Base-by-base conservation (phyloP, 2,888 invertebrate genomes). In the Epicampocera succincta region DNA sequence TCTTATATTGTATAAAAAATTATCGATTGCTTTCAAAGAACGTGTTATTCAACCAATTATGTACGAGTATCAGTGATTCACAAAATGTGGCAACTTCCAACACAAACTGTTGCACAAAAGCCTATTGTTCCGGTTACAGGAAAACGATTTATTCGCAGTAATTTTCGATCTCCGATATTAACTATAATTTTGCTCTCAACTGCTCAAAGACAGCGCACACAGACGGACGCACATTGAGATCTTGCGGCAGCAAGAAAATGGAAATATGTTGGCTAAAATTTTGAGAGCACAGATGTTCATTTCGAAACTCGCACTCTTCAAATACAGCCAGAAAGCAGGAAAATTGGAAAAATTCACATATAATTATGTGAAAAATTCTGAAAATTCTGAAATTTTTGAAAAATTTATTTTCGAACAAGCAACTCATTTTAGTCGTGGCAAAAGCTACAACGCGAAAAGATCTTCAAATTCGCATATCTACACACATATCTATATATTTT, bases 381-480 rank as follows among this genome's bases (percentile, higher is more conserved):
- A 21, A 25, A 44, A 85, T 88, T 78, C 74, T 44, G 40, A 78
- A 25, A 25, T 25, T 25, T 25, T 25, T 25, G 3, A 25, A 82
- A 81, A 60, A 56, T 52, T 65, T n/a, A 33, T 52, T 44, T 48
- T 60, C 29, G 13, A 11, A 58, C 44, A 42, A 66, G 8, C 3
- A 84, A 52, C 71, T 65, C 72, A 65, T 86, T 29, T 29, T 84
- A 89, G 89, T 89, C 87, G 88, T 85, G 86, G 82, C 85, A 85
- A 84, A 86, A 87, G 87, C 86, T 87, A 87, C 86, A 85, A 85
- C 85, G 89, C 86, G 89, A 87, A 63, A 38, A 65, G 69, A 65
- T 44, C 56, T 72, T 38, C 13, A 44, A 46, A 52, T 8, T 42
- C 52, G 40, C n/a, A n/a, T n/a, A n/a, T n/a, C n/a, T n/a, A n/a